Conservation (phyloP, 2,888 invertebrate species). For the Suillia variegata region DNA sequence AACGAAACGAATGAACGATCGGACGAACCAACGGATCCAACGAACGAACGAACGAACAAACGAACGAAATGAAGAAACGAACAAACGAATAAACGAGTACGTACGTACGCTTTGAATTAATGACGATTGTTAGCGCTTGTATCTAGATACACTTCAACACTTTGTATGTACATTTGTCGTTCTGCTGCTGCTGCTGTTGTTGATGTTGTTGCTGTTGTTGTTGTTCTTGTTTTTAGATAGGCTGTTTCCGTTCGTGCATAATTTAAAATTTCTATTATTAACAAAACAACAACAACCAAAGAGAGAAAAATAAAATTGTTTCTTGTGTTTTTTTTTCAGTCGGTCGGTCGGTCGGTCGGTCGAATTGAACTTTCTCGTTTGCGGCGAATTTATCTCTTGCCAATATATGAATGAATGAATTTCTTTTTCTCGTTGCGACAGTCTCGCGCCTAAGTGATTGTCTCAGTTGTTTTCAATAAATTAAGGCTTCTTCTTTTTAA, state of each 20-base stretch:
- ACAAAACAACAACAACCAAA: too few relatives aligned
- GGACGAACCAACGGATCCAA: too few relatives aligned
- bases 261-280: too few relatives aligned
- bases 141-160: slow-evolving; percentile 6
- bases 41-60: too few relatives aligned
- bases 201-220: slow-evolving; percentile 9
- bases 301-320: not conserved
- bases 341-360: too few relatives aligned
- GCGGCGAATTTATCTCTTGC: not conserved
- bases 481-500: not conserved
- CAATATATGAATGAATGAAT: not conserved
- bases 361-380: not conserved
- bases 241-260: slow-evolving; percentile 10
- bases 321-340: not conserved
- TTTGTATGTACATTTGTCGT: slow-evolving; percentile 1
- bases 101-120: slow-evolving; percentile 21
- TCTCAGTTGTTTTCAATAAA: not conserved
- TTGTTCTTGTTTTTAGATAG: slow-evolving; percentile 9
- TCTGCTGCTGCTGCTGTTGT: slow-evolving; percentile 10
- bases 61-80: too few relatives aligned
- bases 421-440: not conserved
- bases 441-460: not conserved
- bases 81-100: too few relatives aligned
- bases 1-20: too few relatives aligned
- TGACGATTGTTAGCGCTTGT: slow-evolving; percentile 10